Conservation (phyloP, 2,888 invertebrate genomes). For the Lepidocyrtinus sp. region DNA sequence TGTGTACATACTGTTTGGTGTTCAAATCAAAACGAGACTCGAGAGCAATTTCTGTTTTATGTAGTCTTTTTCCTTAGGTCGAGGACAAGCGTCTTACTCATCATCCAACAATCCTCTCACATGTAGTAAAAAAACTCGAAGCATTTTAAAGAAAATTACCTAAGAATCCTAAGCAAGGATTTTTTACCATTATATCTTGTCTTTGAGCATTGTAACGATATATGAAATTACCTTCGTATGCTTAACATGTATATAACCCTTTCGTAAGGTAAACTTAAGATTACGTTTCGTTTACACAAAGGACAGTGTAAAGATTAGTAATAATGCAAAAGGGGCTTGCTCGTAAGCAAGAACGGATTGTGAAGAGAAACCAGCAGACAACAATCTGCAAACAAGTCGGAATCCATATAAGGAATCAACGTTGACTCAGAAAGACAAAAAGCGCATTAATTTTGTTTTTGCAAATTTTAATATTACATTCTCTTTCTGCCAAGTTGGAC, state of each 20-base stretch:
- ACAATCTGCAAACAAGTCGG: slow-evolving; percentile 1
- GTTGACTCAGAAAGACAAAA: slow-evolving; percentile 19
- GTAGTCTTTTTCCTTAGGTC: slow-evolving; percentile 5
- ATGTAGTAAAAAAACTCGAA: not conserved
- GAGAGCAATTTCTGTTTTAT: no score
- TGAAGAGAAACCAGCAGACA: not conserved
- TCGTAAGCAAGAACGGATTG: not conserved
- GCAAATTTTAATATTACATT: slow-evolving; percentile 34
- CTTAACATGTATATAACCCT: not conserved
- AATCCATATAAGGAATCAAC: slow-evolving; percentile 37
- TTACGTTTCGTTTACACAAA: slow-evolving; percentile 25
- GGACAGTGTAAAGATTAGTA: slow-evolving; percentile 7
- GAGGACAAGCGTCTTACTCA: slow-evolving; percentile 9
- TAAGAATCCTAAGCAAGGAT: not conserved
- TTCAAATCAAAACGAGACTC: slow-evolving; percentile 17
- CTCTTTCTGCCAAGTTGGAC: slow-evolving; percentile 54
- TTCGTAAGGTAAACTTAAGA: slow-evolving; percentile 25
- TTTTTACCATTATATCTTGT: not conserved
- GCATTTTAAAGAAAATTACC: not conserved
- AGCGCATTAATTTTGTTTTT: slow-evolving; percentile 9
- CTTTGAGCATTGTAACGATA: not conserved
- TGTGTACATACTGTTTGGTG: slow-evolving; percentile 48
- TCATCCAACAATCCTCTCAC: not conserved
- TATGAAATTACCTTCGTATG: not conserved
- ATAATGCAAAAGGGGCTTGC: not conserved